Conservation (phyloP, 2,797 vertebrate species). For the Pseudochirops cupreus region DNA sequence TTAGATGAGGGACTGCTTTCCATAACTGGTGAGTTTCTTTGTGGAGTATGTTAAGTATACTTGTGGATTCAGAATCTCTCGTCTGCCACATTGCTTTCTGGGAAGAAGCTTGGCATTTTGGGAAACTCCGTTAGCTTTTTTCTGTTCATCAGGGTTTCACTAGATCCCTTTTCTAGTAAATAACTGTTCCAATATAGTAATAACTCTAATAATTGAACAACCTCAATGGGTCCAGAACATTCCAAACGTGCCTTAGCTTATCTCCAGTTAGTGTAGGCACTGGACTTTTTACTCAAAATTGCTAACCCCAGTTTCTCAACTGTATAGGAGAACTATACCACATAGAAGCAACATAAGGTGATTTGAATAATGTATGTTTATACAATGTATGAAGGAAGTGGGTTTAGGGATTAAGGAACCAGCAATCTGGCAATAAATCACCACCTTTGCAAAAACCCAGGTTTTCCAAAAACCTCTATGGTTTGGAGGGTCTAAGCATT, state of each 20-base stretch:
- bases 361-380: not conserved
- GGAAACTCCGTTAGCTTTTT: not conserved
- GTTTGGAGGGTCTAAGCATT: not conserved
- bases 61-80: not conserved
- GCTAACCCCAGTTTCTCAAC: not conserved
- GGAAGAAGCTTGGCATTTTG: not conserved
- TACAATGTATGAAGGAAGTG: not conserved
- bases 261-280: not conserved
- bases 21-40: not conserved
- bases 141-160: not conserved
- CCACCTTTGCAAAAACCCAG: not conserved
- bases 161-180: not conserved
- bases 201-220: not conserved
- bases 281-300: not conserved
- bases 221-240: not conserved
- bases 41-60: not conserved
- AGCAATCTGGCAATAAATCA: not conserved
- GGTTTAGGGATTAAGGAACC: not conserved
- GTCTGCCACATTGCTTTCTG: not conserved
- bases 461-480: not conserved
- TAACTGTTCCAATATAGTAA: not conserved
- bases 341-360: not conserved
- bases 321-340: not conserved
- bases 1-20: not conserved
- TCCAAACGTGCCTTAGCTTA: not conserved